A percentile compares a stretch with the other conserved stretches of the same genome.
These are phyloP conservation scores for Osmerus mordax DNA, from an alignment of 2,113 vertebrate species.

Conservation along the genomic window DNA sequence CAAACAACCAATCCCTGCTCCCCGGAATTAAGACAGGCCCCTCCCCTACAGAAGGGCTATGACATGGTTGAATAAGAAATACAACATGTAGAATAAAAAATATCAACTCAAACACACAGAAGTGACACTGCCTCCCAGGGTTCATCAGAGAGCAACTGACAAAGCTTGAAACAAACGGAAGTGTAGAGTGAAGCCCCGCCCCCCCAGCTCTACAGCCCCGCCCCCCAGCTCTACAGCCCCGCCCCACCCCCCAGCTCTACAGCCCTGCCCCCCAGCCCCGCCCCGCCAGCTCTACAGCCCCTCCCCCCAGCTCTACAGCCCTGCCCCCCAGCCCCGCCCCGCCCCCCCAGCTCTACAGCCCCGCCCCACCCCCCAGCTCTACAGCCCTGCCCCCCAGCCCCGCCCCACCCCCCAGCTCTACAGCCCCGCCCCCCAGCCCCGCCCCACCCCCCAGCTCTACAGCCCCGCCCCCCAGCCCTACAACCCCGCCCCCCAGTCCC, in stretches of 20 bases:
- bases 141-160: too few relatives aligned
- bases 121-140: slow-evolving; percentile 33
- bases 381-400: too few relatives aligned
- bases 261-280: not conserved
- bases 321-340: too few relatives aligned
- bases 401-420: too few relatives aligned
- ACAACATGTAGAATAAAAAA: slow-evolving; percentile 29
- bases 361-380: too few relatives aligned
- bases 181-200: not conserved
- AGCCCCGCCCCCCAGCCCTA: too few relatives aligned
- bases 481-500: too few relatives aligned
- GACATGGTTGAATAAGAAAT: slow-evolving; percentile 26
- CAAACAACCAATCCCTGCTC: slow-evolving; percentile 47
- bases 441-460: not conserved
- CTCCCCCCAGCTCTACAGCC: too few relatives aligned
- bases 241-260: not conserved
- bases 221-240: slow-evolving; percentile 9
- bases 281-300: too few relatives aligned
- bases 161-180: too few relatives aligned
- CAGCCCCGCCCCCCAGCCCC: not conserved
- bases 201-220: slow-evolving; percentile 26
- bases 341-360: too few relatives aligned
- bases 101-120: slow-evolving; percentile 7
- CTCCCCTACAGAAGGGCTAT: slow-evolving; percentile 30
- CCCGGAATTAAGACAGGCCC: slow-evolving; percentile 57